These are phyloP conservation scores for Furcula furcula DNA, from an alignment of 2,888 invertebrate genomes.

Conservation along the genomic window DNA sequence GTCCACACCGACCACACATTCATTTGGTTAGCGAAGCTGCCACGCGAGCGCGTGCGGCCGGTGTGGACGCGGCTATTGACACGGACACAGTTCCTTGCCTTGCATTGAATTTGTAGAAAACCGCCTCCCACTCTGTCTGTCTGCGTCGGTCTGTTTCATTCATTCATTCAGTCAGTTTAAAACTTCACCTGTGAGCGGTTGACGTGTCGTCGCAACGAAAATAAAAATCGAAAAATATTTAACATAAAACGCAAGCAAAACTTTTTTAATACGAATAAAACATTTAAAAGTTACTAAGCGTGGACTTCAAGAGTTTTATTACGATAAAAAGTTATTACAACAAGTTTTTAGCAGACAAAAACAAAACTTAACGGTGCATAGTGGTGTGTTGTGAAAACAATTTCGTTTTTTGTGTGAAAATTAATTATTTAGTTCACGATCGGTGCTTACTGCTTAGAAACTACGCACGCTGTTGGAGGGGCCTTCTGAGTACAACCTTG, in stretches of 20 bases:
- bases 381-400: constrained; percentile 34
- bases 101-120: background rate
- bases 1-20: too few relatives aligned
- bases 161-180: background rate
- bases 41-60: too few relatives aligned
- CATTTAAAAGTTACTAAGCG: background rate
- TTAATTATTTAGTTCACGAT: constrained; percentile 31
- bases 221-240: background rate
- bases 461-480: constrained; percentile 4
- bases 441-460: constrained; percentile 35
- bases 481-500: constrained; percentile 25
- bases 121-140: too few relatives aligned
- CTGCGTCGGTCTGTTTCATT: too few relatives aligned
- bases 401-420: constrained; percentile 29
- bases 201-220: background rate
- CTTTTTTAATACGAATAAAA: too few relatives aligned
- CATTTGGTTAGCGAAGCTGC: too few relatives aligned
- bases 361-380: constrained; percentile 25
- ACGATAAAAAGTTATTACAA: background rate
- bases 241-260: background rate
- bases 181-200: background rate
- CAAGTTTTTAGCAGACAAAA: constrained; percentile 10
- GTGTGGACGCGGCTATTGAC: too few relatives aligned
- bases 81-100: background rate
- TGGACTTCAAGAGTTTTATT: too few relatives aligned